These are phyloP conservation scores for Rhinella marina DNA, from an alignment of 2,797 vertebrate species.

Conservation along the genomic window DNA sequence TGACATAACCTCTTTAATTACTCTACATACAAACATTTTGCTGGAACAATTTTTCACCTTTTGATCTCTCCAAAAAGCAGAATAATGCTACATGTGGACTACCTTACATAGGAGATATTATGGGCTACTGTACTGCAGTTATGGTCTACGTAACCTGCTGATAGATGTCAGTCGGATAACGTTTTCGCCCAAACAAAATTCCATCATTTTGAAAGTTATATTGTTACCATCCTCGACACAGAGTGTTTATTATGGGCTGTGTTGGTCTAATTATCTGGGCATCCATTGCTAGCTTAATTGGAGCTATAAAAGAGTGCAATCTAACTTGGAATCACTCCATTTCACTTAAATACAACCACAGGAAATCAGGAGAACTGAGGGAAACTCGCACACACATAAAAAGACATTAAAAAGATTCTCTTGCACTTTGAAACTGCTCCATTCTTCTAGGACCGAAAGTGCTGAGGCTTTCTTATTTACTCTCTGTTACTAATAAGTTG, in stretches of 20 bases:
- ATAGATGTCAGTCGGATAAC: not conserved
- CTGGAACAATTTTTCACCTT: too few species aligned
- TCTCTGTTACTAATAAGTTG: not conserved
- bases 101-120: too few species aligned
- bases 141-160: not conserved
- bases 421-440: not conserved
- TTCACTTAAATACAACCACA: slow-evolving; percentile 16
- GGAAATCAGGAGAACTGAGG: slow-evolving; percentile 14
- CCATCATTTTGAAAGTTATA: not conserved
- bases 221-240: not conserved
- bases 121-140: not conserved
- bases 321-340: not conserved
- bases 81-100: not conserved
- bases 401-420: slow-evolving; percentile 8
- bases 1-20: too few species aligned
- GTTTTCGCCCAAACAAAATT: not conserved
- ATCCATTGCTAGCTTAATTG: slow-evolving; percentile 7
- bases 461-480: not conserved
- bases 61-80: not conserved
- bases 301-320: not conserved
- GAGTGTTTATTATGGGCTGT: not conserved
- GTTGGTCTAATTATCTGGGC: not conserved
- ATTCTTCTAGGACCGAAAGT: not conserved
- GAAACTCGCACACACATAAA: not conserved
- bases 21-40: too few species aligned